Conservation (phyloP, 2,888 invertebrate genomes). For the Chloroclysta siterata region DNA sequence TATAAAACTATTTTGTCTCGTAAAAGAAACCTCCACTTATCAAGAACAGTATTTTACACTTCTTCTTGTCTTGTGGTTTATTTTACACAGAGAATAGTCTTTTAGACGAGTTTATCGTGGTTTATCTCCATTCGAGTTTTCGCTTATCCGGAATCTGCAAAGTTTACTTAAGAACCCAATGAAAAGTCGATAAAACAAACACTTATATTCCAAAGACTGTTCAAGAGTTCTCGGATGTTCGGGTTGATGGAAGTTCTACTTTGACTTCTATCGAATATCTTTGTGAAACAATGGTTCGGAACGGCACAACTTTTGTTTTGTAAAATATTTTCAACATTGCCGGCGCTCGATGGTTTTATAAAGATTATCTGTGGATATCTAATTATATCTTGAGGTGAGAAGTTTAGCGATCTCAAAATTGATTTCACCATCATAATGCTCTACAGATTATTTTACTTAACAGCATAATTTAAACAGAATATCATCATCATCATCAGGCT, state of each 20-base stretch:
- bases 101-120: slow-evolving; percentile 9
- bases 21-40: no score
- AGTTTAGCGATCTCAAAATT: neutral
- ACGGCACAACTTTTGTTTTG: slow-evolving; percentile 22
- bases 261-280: slow-evolving; percentile 24
- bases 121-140: slow-evolving; percentile 14
- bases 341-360: neutral
- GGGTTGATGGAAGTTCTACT: slow-evolving; percentile 25
- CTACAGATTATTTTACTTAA: no score
- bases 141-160: slow-evolving; percentile 15
- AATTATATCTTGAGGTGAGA: neutral
- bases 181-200: slow-evolving; percentile 30
- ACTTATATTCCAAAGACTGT: slow-evolving; percentile 21
- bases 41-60: no score
- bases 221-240: slow-evolving; percentile 14
- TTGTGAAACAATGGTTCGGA: slow-evolving; percentile 15
- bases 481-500: no score
- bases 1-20: no score
- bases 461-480: no score
- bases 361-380: slow-evolving; percentile 9
- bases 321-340: slow-evolving; percentile 6
- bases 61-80: no score
- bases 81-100: no score
- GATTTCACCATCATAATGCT: no score
- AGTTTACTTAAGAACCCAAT: slow-evolving; percentile 21